Percentiles rank a stretch among this genome's conserved stretches.
phyloP scores from a whole-genome alignment of 2,888 invertebrate genomes.

The Metalampra italica region DNA sequence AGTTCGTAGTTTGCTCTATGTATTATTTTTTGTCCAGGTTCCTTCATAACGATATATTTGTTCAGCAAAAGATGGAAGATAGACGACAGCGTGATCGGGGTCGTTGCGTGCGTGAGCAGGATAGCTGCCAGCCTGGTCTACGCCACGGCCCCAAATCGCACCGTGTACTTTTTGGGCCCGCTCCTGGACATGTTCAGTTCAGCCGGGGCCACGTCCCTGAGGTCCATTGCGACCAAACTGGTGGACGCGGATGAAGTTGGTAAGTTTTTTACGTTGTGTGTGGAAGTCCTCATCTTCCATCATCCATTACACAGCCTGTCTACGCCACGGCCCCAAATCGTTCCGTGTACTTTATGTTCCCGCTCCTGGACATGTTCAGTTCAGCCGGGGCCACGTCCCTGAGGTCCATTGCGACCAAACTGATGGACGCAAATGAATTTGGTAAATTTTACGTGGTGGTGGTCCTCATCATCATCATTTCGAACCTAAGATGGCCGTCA shows the following conservation, averaged over 20 bases:
- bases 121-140: conserved; percentile 71
- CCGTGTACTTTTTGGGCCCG: conserved; percentile 73
- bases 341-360: conserved; percentile 72
- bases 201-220: conserved; percentile 75
- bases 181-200: conserved; percentile 77
- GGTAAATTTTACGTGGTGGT: conserved; percentile 46
- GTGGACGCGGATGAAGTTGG: conserved; percentile 78
- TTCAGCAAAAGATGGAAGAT: conserved; percentile 72
- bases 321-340: conserved; percentile 70
- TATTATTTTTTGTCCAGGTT: conserved; percentile 46
- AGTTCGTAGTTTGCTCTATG: too few relatives aligned
- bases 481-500: too few relatives aligned
- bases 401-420: conserved; percentile 77
- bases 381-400: conserved; percentile 77
- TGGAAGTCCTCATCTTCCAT: too few relatives aligned
- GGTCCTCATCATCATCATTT: too few relatives aligned
- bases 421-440: conserved; percentile 76
- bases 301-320: too few relatives aligned
- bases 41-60: conserved; percentile 72
- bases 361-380: conserved; percentile 75
- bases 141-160: conserved; percentile 64
- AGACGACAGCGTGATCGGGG: conserved; percentile 70
- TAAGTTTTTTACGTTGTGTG: too few relatives aligned
- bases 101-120: conserved; percentile 73
- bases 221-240: conserved; percentile 78